Base-by-base conservation (phyloP, 2,888 invertebrate genomes). In the Rhopalosiphum nymphaeae region DNA sequence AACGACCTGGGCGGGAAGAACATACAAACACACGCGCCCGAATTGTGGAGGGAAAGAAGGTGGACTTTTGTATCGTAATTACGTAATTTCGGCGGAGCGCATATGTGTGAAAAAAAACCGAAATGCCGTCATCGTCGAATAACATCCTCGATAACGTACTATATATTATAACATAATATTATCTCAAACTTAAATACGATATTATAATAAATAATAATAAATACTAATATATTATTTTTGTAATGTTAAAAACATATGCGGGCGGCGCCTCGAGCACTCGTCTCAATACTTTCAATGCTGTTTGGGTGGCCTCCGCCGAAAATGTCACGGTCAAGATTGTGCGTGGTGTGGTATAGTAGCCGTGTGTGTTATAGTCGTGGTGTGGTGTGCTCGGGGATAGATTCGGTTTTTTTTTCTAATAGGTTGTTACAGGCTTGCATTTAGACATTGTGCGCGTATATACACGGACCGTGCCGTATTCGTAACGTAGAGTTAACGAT, bases 301-400 rank as follows among this genome's bases (percentile, higher is more conserved):
- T 87, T 67, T n/a, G 88, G 88, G 92, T 78, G 92, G 89, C 92
- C 92, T 93, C 92, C 42, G 78, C 29, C 92, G 88, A 93, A 92
- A 88, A 89, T 93, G 88, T 93, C 92, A 93, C 92, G 92, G 92
- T 89, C 92, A 89, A 93, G 78, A 89, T 42, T 56, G 46, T 61
- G 57, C 7, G 61, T 29, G 67, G 26, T 13, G 57, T 11, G 29
- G 61, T 61, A 13, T 67, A n/a, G 67, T n/a, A 36, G n/a, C 21
- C 78, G 36, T 25, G 91, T 53, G 90, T 36, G 57, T 90, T 36
- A 13, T 42, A 26, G 78, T 78, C 36, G 78, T 21, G 78, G 78
- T 21, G 78, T 36, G 36, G 78, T 21, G 21, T 78, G 78, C 36
- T 78, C 36, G 78, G 36, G 21, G 36, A 78, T 36, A 78, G 26